Evolutionary conservation across 2,113 vertebrate species (phyloP).

Genomic region (Esox niger): DNA sequence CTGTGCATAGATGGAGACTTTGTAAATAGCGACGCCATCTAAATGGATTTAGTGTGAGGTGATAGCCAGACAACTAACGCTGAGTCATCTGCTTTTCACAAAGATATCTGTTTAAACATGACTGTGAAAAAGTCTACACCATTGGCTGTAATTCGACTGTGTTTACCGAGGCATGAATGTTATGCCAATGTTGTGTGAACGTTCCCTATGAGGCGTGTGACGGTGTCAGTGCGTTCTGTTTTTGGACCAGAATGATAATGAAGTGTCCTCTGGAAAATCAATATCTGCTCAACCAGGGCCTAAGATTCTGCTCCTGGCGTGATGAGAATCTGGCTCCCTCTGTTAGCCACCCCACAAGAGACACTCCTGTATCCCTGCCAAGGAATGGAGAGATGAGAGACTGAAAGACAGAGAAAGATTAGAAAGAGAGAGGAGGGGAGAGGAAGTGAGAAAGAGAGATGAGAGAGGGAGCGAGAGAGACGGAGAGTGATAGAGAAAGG

Average conservation of each 20-base stretch:
- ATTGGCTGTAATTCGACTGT: background rate
- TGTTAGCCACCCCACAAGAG: constrained; percentile 45
- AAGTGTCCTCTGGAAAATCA: constrained; percentile 64
- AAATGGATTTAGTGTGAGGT: background rate
- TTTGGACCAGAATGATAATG: constrained; percentile 61
- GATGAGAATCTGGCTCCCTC: constrained; percentile 60
- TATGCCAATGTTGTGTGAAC: constrained; percentile 18
- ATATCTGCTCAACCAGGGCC: constrained; percentile 51
- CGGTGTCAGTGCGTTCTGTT: constrained; percentile 41
- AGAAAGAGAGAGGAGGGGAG: constrained; percentile 8
- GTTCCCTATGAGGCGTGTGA: constrained; percentile 31
- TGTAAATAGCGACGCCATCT: background rate
- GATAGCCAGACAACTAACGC: background rate
- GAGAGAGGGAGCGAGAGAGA: constrained; percentile 29
- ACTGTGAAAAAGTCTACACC: too few species aligned
- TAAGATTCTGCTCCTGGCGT: constrained; percentile 53
- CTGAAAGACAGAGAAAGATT: constrained; percentile 24
- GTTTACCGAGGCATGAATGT: background rate
- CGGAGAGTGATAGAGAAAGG: constrained; percentile 8
- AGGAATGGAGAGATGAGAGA: constrained; percentile 6
- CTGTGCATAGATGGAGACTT: background rate
- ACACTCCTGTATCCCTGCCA: constrained; percentile 43
- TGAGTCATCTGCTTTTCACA: background rate
- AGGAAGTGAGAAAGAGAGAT: background rate
- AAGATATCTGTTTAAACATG: background rate